These are phyloP conservation scores for Dione vanillae DNA, from an alignment of 2,888 invertebrate species.

Conservation along the genomic window DNA sequence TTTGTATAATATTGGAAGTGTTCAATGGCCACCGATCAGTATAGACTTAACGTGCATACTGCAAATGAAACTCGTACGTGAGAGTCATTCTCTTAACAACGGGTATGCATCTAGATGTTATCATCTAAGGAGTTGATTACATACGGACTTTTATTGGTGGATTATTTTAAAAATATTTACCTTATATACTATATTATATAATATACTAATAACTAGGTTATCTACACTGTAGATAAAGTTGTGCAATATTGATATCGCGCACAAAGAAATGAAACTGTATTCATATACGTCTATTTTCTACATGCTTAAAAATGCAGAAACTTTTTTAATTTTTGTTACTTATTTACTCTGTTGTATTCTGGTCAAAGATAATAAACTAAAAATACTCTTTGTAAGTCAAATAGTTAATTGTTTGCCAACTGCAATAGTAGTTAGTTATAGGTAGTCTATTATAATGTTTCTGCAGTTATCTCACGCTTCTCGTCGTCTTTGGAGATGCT, in stretches of 20 bases:
- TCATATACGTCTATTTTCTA: no score
- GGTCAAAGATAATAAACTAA: neutral
- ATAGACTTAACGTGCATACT: conserved; percentile 50
- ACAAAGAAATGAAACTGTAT: no score
- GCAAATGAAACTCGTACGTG: conserved; percentile 62
- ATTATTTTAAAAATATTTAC: neutral
- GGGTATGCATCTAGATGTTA: conserved; percentile 42
- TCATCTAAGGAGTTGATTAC: conserved; percentile 30
- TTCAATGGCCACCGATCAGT: conserved; percentile 51
- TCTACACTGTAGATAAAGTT: no score
- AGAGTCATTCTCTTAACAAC: conserved; percentile 44
- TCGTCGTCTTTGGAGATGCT: neutral
- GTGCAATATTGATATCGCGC: no score
- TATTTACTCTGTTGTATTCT: neutral
- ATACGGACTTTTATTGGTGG: neutral
- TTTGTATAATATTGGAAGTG: conserved; percentile 51
- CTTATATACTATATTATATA: no score
- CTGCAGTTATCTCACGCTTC: neutral
- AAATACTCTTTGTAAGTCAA: neutral
- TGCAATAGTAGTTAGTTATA: neutral
- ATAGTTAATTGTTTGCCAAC: neutral
- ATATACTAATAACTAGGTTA: no score
- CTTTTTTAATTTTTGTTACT: neutral
- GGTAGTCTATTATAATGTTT: conserved; percentile 5
- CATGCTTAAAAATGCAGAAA: neutral